Base-by-base conservation (phyloP, 2,888 invertebrate species). In the Drosophila anceps region DNA sequence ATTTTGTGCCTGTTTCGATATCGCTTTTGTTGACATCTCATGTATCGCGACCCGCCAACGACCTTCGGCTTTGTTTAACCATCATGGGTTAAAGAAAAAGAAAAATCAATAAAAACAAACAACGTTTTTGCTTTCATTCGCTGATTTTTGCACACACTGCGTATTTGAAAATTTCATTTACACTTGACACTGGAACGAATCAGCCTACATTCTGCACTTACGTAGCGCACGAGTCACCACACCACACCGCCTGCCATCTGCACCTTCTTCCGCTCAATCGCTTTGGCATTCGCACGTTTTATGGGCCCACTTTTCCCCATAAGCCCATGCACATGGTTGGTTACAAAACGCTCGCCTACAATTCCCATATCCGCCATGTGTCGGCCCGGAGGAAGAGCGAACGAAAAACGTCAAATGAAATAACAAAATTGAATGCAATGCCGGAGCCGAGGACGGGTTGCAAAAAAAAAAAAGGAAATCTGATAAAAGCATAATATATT, bases 111-210 rank as follows among this genome's bases (percentile, higher is more conserved):
- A 84, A 15, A 7, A 18, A 51, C 35, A 48, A 37, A 41, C 68
- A 63, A 57, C 64, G 69, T 69, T 50, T 54, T 80, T 65, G 58
- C 75, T 68, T 68, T 79, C 68, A 58, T 70, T 76, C 37, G 62
- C 61, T 62, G 71, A 67, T 73, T 78, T 84, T 69, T 58, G 84
- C 86, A 69, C 75, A 83, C 73, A 60, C 61, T 59, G 88, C 84
- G 71, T 79, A 89, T 81, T 71, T 84, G 73, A 67, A 81, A 89
- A 72, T 79, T 89, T 74, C 73, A 81, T 89, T 89, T 87, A 81
- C 88, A 87, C 89, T 84, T 87, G 84, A 87, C 90, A 81, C 48
- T 61, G 82, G 63, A 76, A 72, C 73, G 61, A 69, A 65, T 37
- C 57, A 29, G 51, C 73, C 78, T 31, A 72, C 48, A 51, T 24